Conservation (phyloP, 2,888 invertebrate species). For the Eudasyphora cyanicolor region DNA sequence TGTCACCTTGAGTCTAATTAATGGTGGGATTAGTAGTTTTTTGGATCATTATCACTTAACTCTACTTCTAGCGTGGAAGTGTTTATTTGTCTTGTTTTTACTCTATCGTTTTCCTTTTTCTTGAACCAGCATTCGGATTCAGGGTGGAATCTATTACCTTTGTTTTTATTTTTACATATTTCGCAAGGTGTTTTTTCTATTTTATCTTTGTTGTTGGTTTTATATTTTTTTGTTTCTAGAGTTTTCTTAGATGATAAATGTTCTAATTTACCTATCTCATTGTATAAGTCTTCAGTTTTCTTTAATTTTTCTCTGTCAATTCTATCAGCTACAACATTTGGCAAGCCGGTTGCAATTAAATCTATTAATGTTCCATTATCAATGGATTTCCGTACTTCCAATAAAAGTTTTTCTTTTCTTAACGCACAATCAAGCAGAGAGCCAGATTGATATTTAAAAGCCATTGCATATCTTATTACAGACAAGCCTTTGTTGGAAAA, state of each 20-base stretch:
- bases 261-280: constrained; percentile 71
- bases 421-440: constrained; percentile 67
- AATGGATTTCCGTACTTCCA: constrained; percentile 57
- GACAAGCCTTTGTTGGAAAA: constrained; percentile 70
- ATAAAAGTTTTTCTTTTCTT: constrained; percentile 58
- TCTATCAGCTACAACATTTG: constrained; percentile 61
- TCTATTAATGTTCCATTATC: constrained; percentile 66
- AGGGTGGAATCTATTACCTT: constrained; percentile 53
- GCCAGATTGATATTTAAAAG: constrained; percentile 67
- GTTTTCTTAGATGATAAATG: constrained; percentile 61
- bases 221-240: constrained; percentile 30
- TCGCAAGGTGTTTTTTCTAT: constrained; percentile 49
- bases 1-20: constrained; percentile 57
- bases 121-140: constrained; percentile 51
- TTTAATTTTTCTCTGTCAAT: constrained; percentile 69
- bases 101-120: constrained; percentile 2
- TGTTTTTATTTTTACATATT: constrained; percentile 60
- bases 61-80: constrained; percentile 38
- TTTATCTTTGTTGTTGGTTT: constrained; percentile 30
- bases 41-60: constrained; percentile 42
- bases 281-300: constrained; percentile 68
- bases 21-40: constrained; percentile 60
- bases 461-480: constrained; percentile 67
- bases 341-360: constrained; percentile 71
- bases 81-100: constrained; percentile 35